A percentile compares a stretch with the other conserved stretches of the same genome.
Conservation (phyloP, 2,797 vertebrate species). For the Meda fulgida region DNA sequence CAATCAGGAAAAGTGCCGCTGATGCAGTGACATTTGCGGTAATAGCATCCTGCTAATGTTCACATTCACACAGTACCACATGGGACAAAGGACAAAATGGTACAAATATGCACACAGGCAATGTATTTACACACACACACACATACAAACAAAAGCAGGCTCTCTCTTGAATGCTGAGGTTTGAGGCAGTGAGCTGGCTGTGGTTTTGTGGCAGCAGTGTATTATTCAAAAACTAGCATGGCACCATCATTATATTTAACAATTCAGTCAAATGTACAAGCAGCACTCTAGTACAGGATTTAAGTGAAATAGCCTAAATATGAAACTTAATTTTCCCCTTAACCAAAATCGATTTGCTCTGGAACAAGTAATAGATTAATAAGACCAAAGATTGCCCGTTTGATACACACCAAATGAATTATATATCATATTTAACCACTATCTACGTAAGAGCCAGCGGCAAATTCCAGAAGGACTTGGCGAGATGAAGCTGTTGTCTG, state of each 20-base stretch:
- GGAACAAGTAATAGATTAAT: too few species aligned
- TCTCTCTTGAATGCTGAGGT: neutral
- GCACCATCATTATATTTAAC: neutral
- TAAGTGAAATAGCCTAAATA: too few species aligned
- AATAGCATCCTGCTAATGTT: conserved; percentile 73
- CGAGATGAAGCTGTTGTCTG: too few species aligned
- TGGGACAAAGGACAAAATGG: conserved; percentile 59
- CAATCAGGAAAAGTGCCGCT: conserved; percentile 71
- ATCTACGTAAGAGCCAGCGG: too few species aligned
- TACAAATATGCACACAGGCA: conserved; percentile 12
- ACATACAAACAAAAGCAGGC: neutral
- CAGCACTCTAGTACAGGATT: too few species aligned
- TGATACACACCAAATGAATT: too few species aligned
- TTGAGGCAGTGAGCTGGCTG: neutral
- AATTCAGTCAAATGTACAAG: too few species aligned
- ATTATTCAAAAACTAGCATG: neutral
- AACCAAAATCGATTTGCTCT: too few species aligned
- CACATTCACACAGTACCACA: conserved; percentile 66
- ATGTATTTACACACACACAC: conserved; percentile 5
- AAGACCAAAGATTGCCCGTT: too few species aligned
- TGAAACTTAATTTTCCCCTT: too few species aligned
- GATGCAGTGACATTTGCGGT: conserved; percentile 75
- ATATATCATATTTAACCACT: too few species aligned
- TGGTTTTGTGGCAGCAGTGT: neutral
- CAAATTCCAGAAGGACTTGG: too few species aligned